Evolutionary conservation across 2,888 invertebrate genomes (phyloP).

Genomic region (Drosophila putrida): DNA sequence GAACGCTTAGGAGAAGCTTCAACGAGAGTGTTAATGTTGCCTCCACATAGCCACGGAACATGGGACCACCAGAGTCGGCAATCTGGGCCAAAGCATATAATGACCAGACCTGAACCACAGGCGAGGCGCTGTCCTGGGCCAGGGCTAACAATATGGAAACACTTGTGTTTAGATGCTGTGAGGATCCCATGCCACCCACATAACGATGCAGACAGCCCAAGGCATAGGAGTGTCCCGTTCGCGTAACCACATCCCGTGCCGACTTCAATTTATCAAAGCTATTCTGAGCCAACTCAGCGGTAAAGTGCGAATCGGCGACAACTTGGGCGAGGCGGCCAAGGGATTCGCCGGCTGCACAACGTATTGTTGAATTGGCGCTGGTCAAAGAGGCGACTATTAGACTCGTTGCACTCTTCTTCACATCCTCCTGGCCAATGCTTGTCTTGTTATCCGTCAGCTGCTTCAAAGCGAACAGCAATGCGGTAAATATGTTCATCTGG

Average conservation of each 20-base stretch:
- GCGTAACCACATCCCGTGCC: conserved; percentile 93
- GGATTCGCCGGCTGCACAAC: conserved; percentile 98
- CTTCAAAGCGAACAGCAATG: conserved; percentile 94
- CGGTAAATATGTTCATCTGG: conserved; percentile 98
- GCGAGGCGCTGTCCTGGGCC: conserved; percentile 96
- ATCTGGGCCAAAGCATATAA: conserved; percentile 97
- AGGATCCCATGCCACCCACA: conserved; percentile 97
- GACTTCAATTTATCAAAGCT: conserved; percentile 95
- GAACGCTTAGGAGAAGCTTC: conserved; percentile 94
- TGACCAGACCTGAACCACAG: conserved; percentile 99
- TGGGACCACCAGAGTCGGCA: conserved; percentile 99
- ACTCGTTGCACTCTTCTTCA: conserved; percentile 93
- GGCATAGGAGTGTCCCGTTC: conserved; percentile 95
- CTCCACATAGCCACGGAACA: conserved; percentile 99
- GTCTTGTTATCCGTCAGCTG: conserved; percentile 95
- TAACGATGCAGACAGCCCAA: conserved; percentile 98
- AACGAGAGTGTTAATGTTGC: conserved; percentile 96
- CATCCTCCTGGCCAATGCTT: conserved; percentile 94
- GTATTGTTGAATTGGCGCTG: conserved; percentile 91
- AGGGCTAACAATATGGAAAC: conserved; percentile 97
- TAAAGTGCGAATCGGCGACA: conserved; percentile 93
- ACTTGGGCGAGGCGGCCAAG: conserved; percentile 97
- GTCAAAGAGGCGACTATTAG: conserved; percentile 93
- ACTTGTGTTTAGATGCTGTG: conserved; percentile 96
- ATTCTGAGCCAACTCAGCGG: conserved; percentile 94